Percentiles rank a stretch among this genome's conserved stretches.
Conservation (phyloP, 2,113 vertebrate species). For the Neolamprologus tretocephalus region DNA sequence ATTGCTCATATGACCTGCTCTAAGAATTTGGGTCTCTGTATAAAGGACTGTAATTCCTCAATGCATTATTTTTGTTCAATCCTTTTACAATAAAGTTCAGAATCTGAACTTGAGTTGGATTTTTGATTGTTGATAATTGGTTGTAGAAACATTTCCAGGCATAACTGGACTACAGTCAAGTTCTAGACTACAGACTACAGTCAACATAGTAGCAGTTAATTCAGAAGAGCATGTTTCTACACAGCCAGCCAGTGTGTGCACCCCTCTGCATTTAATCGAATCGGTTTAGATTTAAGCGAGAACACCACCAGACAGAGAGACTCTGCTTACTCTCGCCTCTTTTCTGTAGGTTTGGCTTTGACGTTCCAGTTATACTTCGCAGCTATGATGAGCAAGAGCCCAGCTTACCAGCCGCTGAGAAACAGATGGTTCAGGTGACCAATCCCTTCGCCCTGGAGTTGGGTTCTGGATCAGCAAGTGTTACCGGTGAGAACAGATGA, state of each 20-base stretch:
- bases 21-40: not conserved
- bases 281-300: not conserved
- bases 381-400: conserved; percentile 85
- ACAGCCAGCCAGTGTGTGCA: not conserved
- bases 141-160: not conserved
- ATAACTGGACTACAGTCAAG: not conserved
- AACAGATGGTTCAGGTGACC: conserved; percentile 88
- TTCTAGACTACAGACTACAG: not conserved
- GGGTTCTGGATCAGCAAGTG: conserved; percentile 63
- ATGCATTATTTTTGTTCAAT: not conserved
- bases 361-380: conserved; percentile 88
- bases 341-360: conserved; percentile 83
- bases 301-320: not conserved
- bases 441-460: conserved; percentile 89
- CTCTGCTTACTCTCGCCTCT: not conserved
- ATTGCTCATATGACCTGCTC: not conserved
- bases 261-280: not conserved
- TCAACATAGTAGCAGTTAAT: not conserved
- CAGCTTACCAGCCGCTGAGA: conserved; percentile 74
- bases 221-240: not conserved
- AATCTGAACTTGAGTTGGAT: not conserved
- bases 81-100: not conserved
- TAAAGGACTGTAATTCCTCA: not conserved
- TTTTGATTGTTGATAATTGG: not conserved
- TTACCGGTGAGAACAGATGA: conserved; percentile 72